Evolutionary conservation across 2,888 invertebrate species (phyloP), one percentile per base, ranked within the genome.

Genomic region (Elmis aenea): DNA sequence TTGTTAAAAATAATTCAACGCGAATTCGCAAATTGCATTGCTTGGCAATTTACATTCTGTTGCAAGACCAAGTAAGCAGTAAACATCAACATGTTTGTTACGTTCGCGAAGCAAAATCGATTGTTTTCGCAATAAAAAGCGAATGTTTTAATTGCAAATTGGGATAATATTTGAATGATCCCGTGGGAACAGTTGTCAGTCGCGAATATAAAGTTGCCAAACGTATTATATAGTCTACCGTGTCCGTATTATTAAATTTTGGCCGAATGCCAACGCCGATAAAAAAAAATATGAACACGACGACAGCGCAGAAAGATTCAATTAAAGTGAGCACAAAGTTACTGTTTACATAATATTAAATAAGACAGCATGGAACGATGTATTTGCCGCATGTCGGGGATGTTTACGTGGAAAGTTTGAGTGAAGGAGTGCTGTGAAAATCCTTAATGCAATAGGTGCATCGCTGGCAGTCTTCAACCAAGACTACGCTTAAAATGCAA

Each of bases 401-500:
- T n/a, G n/a, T n/a, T n/a, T n/a, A n/a, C n/a, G n/a, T n/a, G n/a
- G n/a, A n/a, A n/a, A n/a, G n/a, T n/a, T n/a, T n/a, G n/a, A n/a
- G n/a, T n/a, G 12, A 28, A 28, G 15, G 23, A 15, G 21, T 16
- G n/a, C n/a, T n/a, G n/a, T 4, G 24, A 14, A 15, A 3, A 16
- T 3, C 27, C 18, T 36, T 36, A 36, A 36, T 30, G 29, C 15
- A 15, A 36, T 32, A 37, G 41, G 41, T 41, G 41, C 42, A 42
- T 38, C 42, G 30, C 21, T 16, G 26, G 30, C 33, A 33, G 9
- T 23, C 15, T 15, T 24, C 39, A 30, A 27, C 35, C 26, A 23
- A 29, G 40, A 37, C 42, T 44, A 33, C 47, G 44, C 42, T 47
- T 47, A 44, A 46, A 47, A 45, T 47, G 47, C 47, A 47, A 47